Evolutionary conservation across 2,888 invertebrate genomes (phyloP).

Genomic region (Machimus atricapillus): DNA sequence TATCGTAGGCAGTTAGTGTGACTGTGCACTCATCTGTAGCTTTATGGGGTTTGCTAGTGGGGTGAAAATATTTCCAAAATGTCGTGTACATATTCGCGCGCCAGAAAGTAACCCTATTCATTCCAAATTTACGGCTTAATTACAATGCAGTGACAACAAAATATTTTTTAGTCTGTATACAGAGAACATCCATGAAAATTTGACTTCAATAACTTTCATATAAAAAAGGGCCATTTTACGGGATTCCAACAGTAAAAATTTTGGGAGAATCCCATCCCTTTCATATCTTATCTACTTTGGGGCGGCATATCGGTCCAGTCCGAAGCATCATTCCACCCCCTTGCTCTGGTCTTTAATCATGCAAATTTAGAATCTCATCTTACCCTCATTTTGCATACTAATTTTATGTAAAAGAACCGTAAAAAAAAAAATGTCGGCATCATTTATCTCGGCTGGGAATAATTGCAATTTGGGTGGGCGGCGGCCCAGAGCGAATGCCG

Average conservation of each 20-base stretch:
- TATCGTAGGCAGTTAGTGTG: neutral
- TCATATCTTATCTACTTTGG: neutral
- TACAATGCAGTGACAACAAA: slow-evolving; percentile 2
- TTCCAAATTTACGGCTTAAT: slow-evolving; percentile 23
- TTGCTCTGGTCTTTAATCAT: slow-evolving; percentile 33
- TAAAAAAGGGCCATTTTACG: neutral
- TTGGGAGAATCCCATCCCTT: neutral
- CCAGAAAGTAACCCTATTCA: slow-evolving; percentile 3
- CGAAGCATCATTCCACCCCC: neutral
- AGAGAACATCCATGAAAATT: neutral
- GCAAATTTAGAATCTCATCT: slow-evolving; percentile 46
- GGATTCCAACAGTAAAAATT: neutral
- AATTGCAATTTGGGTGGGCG: slow-evolving; percentile 41
- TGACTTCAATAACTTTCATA: neutral
- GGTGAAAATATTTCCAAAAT: neutral
- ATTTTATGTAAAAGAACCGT: slow-evolving; percentile 41
- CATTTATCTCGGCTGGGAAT: slow-evolving; percentile 44
- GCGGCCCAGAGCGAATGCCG: neutral
- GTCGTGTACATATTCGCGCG: neutral
- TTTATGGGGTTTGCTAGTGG: neutral
- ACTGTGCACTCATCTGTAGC: too few species aligned
- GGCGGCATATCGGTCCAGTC: neutral
- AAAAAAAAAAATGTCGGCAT: slow-evolving; percentile 44
- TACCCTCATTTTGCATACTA: slow-evolving; percentile 46
- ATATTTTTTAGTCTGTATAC: neutral